phyloP scores from a whole-genome alignment of 1,140 invertebrate genomes.

The Drosophila grimshawi region DNA sequence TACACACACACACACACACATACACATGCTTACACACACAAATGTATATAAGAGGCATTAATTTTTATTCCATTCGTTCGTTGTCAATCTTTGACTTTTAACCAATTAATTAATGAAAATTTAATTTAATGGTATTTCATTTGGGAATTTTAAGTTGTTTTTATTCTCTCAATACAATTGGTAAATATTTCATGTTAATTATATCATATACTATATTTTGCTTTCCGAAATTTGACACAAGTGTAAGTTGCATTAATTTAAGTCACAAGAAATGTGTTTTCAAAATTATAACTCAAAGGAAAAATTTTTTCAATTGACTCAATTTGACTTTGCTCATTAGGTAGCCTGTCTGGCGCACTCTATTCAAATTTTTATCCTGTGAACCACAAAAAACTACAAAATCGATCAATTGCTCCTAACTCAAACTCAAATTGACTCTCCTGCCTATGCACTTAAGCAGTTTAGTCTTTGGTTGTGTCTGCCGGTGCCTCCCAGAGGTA shows the following conservation, averaged over 20 bases:
- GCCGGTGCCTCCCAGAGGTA: slow-evolving; percentile 22
- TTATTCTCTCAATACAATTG: not conserved
- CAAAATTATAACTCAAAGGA: too few relatives aligned
- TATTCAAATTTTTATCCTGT: not conserved
- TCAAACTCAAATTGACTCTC: not conserved
- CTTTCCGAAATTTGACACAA: too few relatives aligned
- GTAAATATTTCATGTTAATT: too few relatives aligned
- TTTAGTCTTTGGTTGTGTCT: slow-evolving; percentile 18
- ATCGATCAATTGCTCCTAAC: not conserved
- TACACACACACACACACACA: not conserved
- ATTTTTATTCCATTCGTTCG: slow-evolving; percentile 7
- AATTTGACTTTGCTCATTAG: too few relatives aligned
- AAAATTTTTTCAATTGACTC: too few relatives aligned
- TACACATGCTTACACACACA: not conserved
- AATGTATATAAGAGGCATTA: not conserved
- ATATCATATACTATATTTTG: too few relatives aligned
- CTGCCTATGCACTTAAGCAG: slow-evolving; percentile 37
- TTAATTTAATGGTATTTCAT: slow-evolving; percentile 1
- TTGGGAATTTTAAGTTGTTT: not conserved
- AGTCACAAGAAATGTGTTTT: too few relatives aligned
- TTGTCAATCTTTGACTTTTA: slow-evolving; percentile 15
- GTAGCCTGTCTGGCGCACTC: too few relatives aligned
- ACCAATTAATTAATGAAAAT: slow-evolving; percentile 9
- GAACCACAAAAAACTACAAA: not conserved
- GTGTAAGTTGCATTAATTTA: too few relatives aligned